These are phyloP conservation scores for Leuctra nigra DNA, from an alignment of 2,888 invertebrate species.

Conservation along the genomic window DNA sequence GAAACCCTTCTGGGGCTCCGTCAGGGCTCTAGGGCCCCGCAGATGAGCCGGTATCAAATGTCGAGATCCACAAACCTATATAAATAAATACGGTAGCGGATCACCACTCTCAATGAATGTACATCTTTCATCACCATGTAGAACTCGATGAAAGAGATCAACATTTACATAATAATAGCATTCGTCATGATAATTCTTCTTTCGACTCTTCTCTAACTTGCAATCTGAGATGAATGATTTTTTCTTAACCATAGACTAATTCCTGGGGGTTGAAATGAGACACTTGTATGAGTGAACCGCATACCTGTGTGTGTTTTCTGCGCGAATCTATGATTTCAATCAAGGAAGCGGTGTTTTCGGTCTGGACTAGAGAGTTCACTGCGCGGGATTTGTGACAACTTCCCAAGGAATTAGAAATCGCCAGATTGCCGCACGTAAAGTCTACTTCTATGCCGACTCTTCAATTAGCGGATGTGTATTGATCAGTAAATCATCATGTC, in stretches of 20 bases:
- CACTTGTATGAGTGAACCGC: background rate
- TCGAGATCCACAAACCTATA: background rate
- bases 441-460: too few species aligned
- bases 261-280: constrained; percentile 5
- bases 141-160: constrained; percentile 5
- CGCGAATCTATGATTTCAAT: too few species aligned
- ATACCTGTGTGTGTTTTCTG: background rate
- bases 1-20: too few species aligned
- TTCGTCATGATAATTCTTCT: constrained; percentile 10
- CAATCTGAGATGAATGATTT: constrained; percentile 3
- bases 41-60: too few species aligned
- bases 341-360: too few species aligned
- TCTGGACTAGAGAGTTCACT: too few species aligned
- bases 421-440: too few species aligned
- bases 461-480: too few species aligned
- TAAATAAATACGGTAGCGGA: background rate
- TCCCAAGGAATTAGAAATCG: too few species aligned
- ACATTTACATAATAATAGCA: constrained; percentile 21
- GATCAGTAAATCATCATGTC: too few species aligned
- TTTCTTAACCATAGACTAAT: constrained; percentile 2
- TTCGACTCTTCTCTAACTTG: background rate
- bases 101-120: background rate
- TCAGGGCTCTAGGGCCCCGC: too few species aligned
- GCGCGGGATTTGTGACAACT: too few species aligned
- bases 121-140: constrained; percentile 12